Evolutionary conservation across 2,888 invertebrate genomes (phyloP).

Genomic region (Leucophenga montana): DNA sequence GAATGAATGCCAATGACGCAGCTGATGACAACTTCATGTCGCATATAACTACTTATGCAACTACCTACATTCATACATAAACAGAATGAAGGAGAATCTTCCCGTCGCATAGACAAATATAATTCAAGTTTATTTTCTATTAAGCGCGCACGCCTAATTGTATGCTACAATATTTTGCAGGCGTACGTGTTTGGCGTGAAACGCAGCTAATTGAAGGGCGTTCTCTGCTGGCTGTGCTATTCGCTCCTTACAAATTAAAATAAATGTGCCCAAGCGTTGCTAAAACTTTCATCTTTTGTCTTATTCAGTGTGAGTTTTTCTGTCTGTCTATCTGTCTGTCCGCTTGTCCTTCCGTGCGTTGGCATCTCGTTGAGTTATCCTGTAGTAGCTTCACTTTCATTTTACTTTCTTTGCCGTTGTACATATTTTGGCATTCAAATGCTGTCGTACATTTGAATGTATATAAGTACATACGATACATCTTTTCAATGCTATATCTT

Average conservation of each 20-base stretch:
- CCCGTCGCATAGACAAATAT: slow-evolving; percentile 1
- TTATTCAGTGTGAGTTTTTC: slow-evolving; percentile 2
- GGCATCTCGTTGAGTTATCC: not conserved
- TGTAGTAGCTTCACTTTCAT: not conserved
- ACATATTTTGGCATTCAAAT: slow-evolving; percentile 59
- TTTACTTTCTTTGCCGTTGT: not conserved
- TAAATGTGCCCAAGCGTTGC: slow-evolving; percentile 50
- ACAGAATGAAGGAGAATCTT: not conserved
- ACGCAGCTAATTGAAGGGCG: slow-evolving; percentile 45
- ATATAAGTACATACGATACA: slow-evolving; percentile 9
- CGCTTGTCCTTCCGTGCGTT: slow-evolving; percentile 29
- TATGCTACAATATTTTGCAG: slow-evolving; percentile 52
- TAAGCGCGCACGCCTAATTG: slow-evolving; percentile 57
- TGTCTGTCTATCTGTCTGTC: slow-evolving; percentile 3
- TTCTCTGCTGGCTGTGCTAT: not conserved
- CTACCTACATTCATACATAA: slow-evolving; percentile 17
- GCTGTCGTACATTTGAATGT: slow-evolving; percentile 50
- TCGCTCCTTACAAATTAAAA: slow-evolving; percentile 54
- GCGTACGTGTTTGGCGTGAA: slow-evolving; percentile 32
- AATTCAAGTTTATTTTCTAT: slow-evolving; percentile 25
- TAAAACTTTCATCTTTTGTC: slow-evolving; percentile 27
- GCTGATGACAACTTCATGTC: not conserved
- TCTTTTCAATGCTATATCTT: slow-evolving; percentile 21
- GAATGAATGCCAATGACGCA: slow-evolving; percentile 13
- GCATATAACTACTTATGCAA: slow-evolving; percentile 13